These are phyloP conservation scores for Gerris buenoi DNA, from an alignment of 1,140 invertebrate species.

Conservation along the genomic window DNA sequence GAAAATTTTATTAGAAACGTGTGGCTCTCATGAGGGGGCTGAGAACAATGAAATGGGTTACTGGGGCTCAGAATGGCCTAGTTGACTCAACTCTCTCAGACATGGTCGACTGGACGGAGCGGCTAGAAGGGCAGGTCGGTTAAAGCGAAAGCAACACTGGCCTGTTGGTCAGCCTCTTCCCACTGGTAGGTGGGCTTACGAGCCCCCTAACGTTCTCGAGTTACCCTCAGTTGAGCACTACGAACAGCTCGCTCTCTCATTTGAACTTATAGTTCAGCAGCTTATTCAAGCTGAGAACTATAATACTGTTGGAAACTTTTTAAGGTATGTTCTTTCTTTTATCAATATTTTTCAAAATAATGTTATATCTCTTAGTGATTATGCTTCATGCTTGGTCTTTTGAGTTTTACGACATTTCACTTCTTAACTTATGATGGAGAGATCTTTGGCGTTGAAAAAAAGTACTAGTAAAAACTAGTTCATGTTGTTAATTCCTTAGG, in stretches of 20 bases:
- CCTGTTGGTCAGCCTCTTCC: conserved; percentile 46
- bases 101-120: conserved; percentile 13
- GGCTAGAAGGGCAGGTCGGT: conserved; percentile 3
- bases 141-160: conserved; percentile 28
- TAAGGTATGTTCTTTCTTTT: conserved; percentile 34
- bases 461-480: too few relatives aligned
- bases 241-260: conserved; percentile 55
- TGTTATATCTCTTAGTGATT: background rate
- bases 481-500: too few relatives aligned
- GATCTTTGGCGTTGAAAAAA: too few relatives aligned
- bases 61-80: conserved; percentile 79
- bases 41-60: conserved; percentile 40
- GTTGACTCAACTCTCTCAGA: conserved; percentile 55
- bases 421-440: too few relatives aligned
- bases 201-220: conserved; percentile 34
- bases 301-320: conserved; percentile 71
- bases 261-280: conserved; percentile 58
- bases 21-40: background rate
- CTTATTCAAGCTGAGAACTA: conserved; percentile 65
- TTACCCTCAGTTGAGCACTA: conserved; percentile 49
- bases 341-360: background rate
- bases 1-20: background rate
- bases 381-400: too few relatives aligned
- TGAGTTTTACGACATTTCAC: too few relatives aligned
- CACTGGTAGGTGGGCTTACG: conserved; percentile 45